Evolutionary conservation across 2,113 vertebrate species (phyloP).

Genomic region (Archilochus colubris): DNA sequence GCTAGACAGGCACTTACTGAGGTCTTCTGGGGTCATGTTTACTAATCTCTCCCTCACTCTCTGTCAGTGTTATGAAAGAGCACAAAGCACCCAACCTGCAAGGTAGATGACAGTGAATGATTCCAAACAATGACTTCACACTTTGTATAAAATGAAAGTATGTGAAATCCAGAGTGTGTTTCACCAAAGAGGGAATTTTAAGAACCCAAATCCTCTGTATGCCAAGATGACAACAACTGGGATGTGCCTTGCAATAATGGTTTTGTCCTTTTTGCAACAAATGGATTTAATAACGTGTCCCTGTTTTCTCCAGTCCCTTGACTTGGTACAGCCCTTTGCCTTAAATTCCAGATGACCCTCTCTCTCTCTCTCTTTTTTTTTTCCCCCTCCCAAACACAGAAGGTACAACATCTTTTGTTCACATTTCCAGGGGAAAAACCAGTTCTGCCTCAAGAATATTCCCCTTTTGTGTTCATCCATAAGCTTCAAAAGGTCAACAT

Average conservation of each 20-base stretch:
- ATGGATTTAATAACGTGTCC: slow-evolving; percentile 14
- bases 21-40: slow-evolving; percentile 71
- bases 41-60: slow-evolving; percentile 66
- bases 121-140: slow-evolving; percentile 5
- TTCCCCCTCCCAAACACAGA: neutral
- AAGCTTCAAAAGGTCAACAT: slow-evolving; percentile 56
- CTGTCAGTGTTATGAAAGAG: slow-evolving; percentile 45
- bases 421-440: neutral
- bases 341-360: slow-evolving; percentile 26
- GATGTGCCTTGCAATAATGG: neutral
- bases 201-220: neutral
- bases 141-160: slow-evolving; percentile 25
- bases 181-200: neutral
- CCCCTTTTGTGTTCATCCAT: slow-evolving; percentile 46
- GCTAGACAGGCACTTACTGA: slow-evolving; percentile 65
- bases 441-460: slow-evolving; percentile 37
- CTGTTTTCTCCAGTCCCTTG: neutral
- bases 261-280: slow-evolving; percentile 10
- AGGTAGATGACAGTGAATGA: slow-evolving; percentile 9
- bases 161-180: neutral
- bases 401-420: slow-evolving; percentile 10
- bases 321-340: slow-evolving; percentile 18
- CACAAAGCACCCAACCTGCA: slow-evolving; percentile 34
- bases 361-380: neutral
- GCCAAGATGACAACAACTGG: neutral